Conservation (phyloP, 2,113 vertebrate genomes). For the Bos javanicus region DNA sequence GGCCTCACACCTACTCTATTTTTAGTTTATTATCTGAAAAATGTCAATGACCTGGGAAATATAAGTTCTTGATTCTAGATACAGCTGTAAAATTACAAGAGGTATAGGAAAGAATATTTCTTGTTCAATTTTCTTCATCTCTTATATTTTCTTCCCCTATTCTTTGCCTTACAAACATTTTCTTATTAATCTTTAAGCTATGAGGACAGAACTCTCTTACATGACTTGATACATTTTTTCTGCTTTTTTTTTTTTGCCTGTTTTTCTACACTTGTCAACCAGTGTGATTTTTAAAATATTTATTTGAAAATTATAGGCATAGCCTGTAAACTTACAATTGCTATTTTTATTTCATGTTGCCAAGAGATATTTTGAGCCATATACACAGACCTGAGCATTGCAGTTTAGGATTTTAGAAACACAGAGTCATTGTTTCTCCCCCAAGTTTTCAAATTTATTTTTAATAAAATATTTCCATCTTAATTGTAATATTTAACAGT, state of each 20-base stretch:
- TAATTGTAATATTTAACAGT: neutral
- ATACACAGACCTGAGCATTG: neutral
- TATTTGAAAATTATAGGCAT: neutral
- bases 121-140: neutral
- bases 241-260: neutral
- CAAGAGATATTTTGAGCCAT: neutral
- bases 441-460: slow-evolving; percentile 4
- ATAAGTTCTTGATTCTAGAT: neutral
- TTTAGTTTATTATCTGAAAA: neutral
- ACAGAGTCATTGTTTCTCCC: neutral
- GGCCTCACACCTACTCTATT: neutral
- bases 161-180: neutral
- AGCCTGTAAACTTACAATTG: neutral
- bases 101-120: neutral
- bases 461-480: neutral
- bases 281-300: neutral
- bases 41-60: neutral
- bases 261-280: neutral
- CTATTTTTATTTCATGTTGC: neutral
- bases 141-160: neutral
- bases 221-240: neutral
- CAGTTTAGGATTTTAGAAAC: neutral
- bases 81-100: neutral
- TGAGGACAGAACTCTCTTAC: neutral
- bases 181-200: neutral